phyloP scores from a whole-genome alignment of 1,140 invertebrate species.

The Scaptomyza montana region DNA sequence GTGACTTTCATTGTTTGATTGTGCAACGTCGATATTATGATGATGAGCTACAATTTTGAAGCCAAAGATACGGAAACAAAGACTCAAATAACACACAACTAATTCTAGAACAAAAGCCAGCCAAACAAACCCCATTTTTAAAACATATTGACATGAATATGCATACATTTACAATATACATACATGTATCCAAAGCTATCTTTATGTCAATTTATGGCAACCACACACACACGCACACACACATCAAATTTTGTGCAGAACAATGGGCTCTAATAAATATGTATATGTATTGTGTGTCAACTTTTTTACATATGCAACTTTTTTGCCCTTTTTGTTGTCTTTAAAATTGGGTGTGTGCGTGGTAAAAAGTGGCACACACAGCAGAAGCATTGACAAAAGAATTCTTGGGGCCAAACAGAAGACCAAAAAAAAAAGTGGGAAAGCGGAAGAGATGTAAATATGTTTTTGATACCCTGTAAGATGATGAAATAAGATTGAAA shows the following conservation, averaged over 20 bases:
- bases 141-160: constrained; percentile 26
- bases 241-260: constrained; percentile 11
- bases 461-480: constrained; percentile 6
- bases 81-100: constrained; percentile 2
- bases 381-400: constrained; percentile 47
- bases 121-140: constrained; percentile 8
- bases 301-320: constrained; percentile 25
- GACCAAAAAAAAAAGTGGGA: neutral
- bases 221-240: too few species aligned
- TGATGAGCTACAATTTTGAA: constrained; percentile 57
- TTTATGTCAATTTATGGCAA: neutral
- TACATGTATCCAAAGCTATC: neutral
- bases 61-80: constrained; percentile 40
- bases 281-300: constrained; percentile 2
- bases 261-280: constrained; percentile 42
- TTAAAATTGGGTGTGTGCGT: constrained; percentile 23
- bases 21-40: constrained; percentile 51
- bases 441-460: constrained; percentile 7
- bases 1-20: constrained; percentile 44
- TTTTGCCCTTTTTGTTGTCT: constrained; percentile 37
- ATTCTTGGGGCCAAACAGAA: constrained; percentile 25
- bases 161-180: neutral
- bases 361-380: constrained; percentile 29
- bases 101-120: constrained; percentile 11
- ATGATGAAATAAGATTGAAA: neutral